Conservation (phyloP, 2,888 invertebrate genomes). For the Agrotis clavis region DNA sequence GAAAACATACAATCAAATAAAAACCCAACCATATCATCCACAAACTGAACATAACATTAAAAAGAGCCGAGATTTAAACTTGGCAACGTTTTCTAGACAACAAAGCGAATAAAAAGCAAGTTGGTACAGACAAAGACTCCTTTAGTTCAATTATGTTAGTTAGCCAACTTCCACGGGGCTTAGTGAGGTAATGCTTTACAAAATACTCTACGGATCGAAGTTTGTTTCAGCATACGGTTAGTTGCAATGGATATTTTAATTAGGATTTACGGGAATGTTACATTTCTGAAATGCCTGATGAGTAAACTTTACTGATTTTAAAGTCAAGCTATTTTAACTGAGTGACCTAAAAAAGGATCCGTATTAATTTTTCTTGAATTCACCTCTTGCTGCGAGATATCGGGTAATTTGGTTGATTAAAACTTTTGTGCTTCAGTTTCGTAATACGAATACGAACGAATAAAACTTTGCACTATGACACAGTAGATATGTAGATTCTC, state of each 20-base stretch:
- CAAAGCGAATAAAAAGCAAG: conserved; percentile 45
- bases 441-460: no score
- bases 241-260: conserved; percentile 26
- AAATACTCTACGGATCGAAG: conserved; percentile 42
- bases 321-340: not conserved
- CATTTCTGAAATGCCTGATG: not conserved
- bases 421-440: no score
- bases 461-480: no score
- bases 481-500: no score
- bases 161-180: conserved; percentile 44
- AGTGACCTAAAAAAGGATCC: not conserved
- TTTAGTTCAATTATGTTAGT: conserved; percentile 59
- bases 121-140: conserved; percentile 50
- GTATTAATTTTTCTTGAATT: no score
- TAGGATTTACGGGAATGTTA: conserved; percentile 1
- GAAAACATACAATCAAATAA: not conserved
- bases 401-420: not conserved
- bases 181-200: conserved; percentile 52
- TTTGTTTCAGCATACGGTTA: conserved; percentile 34
- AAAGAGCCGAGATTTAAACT: conserved; percentile 41
- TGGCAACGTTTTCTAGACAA: conserved; percentile 49
- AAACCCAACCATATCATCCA: conserved; percentile 11
- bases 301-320: not conserved
- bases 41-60: conserved; percentile 26
- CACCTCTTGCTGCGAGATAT: not conserved